Evolutionary conservation across 2,113 vertebrate genomes (phyloP), one percentile per base, ranked within the genome.

Genomic region (Festucalex cinctus): DNA sequence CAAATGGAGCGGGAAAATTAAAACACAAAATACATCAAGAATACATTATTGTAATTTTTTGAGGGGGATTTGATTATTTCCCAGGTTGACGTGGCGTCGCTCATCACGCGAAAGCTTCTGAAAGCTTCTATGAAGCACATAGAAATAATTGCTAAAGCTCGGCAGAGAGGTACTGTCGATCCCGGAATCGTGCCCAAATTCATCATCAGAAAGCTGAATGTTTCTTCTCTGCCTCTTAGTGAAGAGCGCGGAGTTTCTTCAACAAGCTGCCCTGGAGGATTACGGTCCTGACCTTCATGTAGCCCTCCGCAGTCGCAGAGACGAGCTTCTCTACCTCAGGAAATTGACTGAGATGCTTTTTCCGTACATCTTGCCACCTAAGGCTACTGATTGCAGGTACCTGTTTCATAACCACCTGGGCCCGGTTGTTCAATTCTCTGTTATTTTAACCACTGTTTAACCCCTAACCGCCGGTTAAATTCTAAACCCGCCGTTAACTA

Each of bases 111-210:
- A 84, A 98, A 97, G 81, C 92, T 98, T 73, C 93, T 99, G 10
- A 97, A 98, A 89, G 96, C 92, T 66, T 95, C 96, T 83, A 95
- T 99, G 95, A 98, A 98, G 70, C 96, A 99, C 80, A 94, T 98
- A 62, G 96, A 98, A 91, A 93, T 99, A 66, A 96, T 99, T 87
- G 92, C 93, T 81, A 97, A 97, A 92, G 95, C 96, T 63, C 93
- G 93, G 63, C 95, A 95, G 75, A 98, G 94, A 95, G 96, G 97
- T 98, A 93, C 46, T 17, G 3, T 16, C 44, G 20, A 73, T 28
- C 28, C 10, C 4, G 39, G 51, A 26, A n/a, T 66, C 7, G 1
- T 5, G 39, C 56, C 19, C 35, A 41, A 37, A 5, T 39, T 56
- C 22, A 28, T 63, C 19, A 22, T 14, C 7, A 0, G 1, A 35